Percentiles rank a stretch among this genome's conserved stretches.
Conservation (phyloP, 1,140 invertebrate genomes). For the Ericerus pela region DNA sequence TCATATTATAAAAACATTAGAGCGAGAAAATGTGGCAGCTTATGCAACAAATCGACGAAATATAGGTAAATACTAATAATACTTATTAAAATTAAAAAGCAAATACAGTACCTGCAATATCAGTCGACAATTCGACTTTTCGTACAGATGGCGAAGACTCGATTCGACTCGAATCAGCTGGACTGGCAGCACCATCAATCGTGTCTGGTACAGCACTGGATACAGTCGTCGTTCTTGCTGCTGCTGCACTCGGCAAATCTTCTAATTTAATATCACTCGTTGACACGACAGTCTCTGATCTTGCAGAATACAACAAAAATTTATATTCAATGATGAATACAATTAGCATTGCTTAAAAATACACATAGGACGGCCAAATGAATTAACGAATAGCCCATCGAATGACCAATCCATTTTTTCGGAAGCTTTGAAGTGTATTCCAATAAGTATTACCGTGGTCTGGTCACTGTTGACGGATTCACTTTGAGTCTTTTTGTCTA, state of each 20-base stretch:
- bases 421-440: too few relatives aligned
- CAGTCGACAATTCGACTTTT: neutral
- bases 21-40: too few relatives aligned
- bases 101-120: neutral
- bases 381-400: too few relatives aligned
- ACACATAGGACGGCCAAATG: too few relatives aligned
- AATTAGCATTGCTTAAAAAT: too few relatives aligned
- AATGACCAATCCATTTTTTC: too few relatives aligned
- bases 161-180: neutral
- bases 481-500: neutral
- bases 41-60: too few relatives aligned
- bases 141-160: neutral
- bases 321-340: too few relatives aligned
- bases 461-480: neutral
- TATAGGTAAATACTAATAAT: too few relatives aligned
- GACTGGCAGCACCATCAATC: neutral
- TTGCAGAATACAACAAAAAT: neutral
- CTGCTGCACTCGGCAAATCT: neutral
- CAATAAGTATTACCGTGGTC: neutral
- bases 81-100: too few relatives aligned
- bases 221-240: neutral
- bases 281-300: neutral
- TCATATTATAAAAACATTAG: too few relatives aligned
- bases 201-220: neutral
- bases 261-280: constrained; percentile 1